Evolutionary conservation across 2,888 invertebrate genomes (phyloP).

Genomic region (Acleris literana): DNA sequence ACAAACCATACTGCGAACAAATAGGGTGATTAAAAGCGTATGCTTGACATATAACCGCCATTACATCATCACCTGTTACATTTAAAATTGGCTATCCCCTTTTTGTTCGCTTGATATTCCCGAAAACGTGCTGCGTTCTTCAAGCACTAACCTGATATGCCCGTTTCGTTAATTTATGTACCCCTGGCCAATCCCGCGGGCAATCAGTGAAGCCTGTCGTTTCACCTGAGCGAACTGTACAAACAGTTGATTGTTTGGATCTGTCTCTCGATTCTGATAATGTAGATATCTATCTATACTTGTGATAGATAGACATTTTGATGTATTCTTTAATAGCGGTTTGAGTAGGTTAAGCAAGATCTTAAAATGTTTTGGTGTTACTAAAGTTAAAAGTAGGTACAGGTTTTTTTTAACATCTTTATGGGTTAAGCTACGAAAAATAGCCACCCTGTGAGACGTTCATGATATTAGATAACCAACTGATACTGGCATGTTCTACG

Average conservation of each 20-base stretch:
- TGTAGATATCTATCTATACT: not conserved
- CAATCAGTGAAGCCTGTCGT: slow-evolving; percentile 31
- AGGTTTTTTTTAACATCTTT: too few species aligned
- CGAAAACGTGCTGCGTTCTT: slow-evolving; percentile 16
- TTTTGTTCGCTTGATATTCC: slow-evolving; percentile 10
- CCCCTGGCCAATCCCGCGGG: slow-evolving; percentile 29
- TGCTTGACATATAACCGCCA: slow-evolving; percentile 9
- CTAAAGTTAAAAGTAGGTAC: too few species aligned
- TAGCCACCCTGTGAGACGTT: too few species aligned
- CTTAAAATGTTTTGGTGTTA: too few species aligned
- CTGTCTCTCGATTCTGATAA: slow-evolving; percentile 11
- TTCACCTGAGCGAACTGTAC: slow-evolving; percentile 23
- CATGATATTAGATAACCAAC: too few species aligned
- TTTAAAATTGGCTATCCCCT: slow-evolving; percentile 21
- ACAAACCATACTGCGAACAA: not conserved
- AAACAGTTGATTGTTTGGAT: slow-evolving; percentile 21
- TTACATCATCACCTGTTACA: slow-evolving; percentile 24
- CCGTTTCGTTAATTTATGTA: slow-evolving; percentile 36
- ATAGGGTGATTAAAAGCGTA: not conserved
- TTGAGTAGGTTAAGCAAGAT: too few species aligned
- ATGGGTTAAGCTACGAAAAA: too few species aligned
- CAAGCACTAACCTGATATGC: slow-evolving; percentile 28
- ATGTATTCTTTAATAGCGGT: too few species aligned
- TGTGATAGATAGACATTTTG: not conserved
- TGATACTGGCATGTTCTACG: too few species aligned